Base-by-base conservation (phyloP, 1,140 invertebrate genomes). In the Sitophilus oryzae region DNA sequence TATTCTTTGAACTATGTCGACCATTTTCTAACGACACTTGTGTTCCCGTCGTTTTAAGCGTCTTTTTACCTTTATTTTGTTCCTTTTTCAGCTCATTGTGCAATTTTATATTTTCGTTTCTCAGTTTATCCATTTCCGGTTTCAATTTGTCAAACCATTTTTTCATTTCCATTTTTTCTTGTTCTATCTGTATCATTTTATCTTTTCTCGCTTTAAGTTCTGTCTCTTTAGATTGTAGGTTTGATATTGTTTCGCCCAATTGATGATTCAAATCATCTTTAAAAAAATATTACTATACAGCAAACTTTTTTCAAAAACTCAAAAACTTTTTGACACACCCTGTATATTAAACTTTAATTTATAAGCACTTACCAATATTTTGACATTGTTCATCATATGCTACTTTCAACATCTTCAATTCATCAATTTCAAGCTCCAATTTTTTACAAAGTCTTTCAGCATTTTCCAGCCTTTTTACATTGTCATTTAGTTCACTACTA, bases 81-180 rank as follows among this genome's bases (percentile, higher is more conserved):
- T 49, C 43, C 11, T 38, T 48, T 16, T 35, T 41, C 11, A 50
- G n/a, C 41, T 52, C 42, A 10, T 43, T 23, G 16, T 43, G 9
- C 19, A 60, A 38, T 41, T 38, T 43, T 19, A 16, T 3, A 34
- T 56, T 53, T 49, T 57, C 41, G 2, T 23, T 44, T 46, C 23
- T 53, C 9, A 56, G 14, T 16, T 23, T 41, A 14, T 53, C 54
- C 14, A 60, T 38, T 37, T 60, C 54, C n/a, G 20, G 16, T 34
- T 50, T 56, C 9, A 47, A 35, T 23, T 60, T 56, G 2, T 56
- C 41, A 21, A 59, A 15, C 18, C 38, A 48, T 19, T 56, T 45
- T 10, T 10, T 42, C 10, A 54, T 41, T 30, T 52, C 52, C 25
- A 38, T 34, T 42, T 52, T 51, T 16, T 51, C 53, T 35, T 56